Conservation (phyloP, 1,140 invertebrate species). For the Drosophila bocki region DNA sequence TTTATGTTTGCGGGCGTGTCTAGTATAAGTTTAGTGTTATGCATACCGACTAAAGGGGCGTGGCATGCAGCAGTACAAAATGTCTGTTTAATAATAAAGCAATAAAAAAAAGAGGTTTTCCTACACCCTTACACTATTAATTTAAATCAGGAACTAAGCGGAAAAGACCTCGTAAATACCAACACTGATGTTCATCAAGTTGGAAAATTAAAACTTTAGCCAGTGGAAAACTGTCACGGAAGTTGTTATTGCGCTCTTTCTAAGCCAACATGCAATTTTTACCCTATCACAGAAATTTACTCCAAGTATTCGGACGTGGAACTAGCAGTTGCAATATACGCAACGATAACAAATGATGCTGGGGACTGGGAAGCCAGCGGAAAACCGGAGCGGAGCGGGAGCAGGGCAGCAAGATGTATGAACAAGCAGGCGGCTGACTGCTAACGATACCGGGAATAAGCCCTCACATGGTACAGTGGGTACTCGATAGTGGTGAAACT, state of each 20-base stretch:
- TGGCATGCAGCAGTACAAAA: conserved; percentile 13
- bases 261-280: conserved; percentile 54
- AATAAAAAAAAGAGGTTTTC: not conserved
- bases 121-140: not conserved
- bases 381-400: not conserved
- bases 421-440: conserved; percentile 60
- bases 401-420: conserved; percentile 10
- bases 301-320: conserved; percentile 31
- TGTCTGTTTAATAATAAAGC: not conserved
- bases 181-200: conserved; percentile 11
- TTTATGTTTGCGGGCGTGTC: conserved; percentile 53
- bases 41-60: conserved; percentile 29
- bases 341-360: conserved; percentile 71
- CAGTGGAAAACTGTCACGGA: conserved; percentile 57
- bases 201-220: conserved; percentile 57
- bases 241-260: conserved; percentile 55
- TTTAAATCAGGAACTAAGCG: conserved; percentile 48
- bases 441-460: conserved; percentile 45
- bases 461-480: conserved; percentile 27
- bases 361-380: conserved; percentile 21
- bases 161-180: conserved; percentile 18
- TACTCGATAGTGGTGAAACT: not conserved
- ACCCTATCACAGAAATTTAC: conserved; percentile 31
- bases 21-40: conserved; percentile 52
- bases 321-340: conserved; percentile 59